phyloP scores from a whole-genome alignment of 2,888 invertebrate species.

The Lamellibrachia columna region DNA sequence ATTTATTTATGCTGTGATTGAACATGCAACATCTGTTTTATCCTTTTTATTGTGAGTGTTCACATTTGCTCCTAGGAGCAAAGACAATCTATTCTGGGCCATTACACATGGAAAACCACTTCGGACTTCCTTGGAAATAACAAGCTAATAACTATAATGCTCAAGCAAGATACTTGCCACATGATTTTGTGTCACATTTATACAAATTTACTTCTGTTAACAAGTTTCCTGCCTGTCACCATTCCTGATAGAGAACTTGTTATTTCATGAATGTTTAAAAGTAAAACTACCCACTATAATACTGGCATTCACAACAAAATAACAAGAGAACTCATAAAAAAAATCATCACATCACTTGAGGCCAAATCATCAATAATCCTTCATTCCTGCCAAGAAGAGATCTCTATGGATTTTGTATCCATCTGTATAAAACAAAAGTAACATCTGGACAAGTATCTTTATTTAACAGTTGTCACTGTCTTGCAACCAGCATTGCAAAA shows the following conservation, averaged over 20 bases:
- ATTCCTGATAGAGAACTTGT: not conserved
- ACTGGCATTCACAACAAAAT: too few relatives aligned
- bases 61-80: not conserved
- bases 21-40: constrained; percentile 1
- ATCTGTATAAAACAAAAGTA: too few relatives aligned
- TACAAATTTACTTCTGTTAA: not conserved
- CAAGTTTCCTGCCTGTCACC: not conserved
- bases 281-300: not conserved
- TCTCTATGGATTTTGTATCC: not conserved
- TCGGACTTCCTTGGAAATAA: not conserved
- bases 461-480: too few relatives aligned
- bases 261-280: not conserved
- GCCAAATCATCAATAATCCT: not conserved
- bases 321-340: too few relatives aligned
- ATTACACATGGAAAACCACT: not conserved
- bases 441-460: too few relatives aligned
- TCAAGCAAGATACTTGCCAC: not conserved
- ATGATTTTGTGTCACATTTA: not conserved
- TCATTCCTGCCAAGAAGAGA: not conserved
- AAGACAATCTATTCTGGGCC: not conserved
- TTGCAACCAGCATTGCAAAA: too few relatives aligned
- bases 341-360: not conserved
- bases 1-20: not conserved
- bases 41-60: not conserved
- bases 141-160: not conserved